Evolutionary conservation across 2,797 vertebrate species (phyloP).

Genomic region (Lerista edwardsae): DNA sequence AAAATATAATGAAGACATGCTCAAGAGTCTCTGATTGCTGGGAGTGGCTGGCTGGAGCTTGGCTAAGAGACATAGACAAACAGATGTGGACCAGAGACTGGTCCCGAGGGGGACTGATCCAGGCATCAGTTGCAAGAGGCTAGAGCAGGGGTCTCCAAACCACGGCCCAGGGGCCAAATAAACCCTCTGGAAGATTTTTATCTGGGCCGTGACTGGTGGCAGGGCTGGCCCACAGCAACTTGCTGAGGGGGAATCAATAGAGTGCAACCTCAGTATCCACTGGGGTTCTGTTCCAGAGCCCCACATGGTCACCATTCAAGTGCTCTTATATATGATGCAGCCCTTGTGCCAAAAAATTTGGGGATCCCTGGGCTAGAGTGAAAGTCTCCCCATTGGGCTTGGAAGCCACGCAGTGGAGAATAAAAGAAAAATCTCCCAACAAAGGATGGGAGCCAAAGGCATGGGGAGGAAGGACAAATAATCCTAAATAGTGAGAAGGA

Average conservation of each 20-base stretch:
- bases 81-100: background rate
- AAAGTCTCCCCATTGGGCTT: background rate
- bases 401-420: background rate
- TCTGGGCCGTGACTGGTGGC: too few species aligned
- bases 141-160: too few species aligned
- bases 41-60: background rate
- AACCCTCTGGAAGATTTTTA: too few species aligned
- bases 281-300: too few species aligned
- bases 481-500: background rate
- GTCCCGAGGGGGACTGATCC: background rate
- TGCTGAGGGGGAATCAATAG: too few species aligned
- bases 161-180: too few species aligned
- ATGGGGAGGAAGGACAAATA: background rate
- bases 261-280: too few species aligned
- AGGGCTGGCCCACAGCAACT: too few species aligned
- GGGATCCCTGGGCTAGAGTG: too few species aligned
- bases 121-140: background rate
- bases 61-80: background rate
- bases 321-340: too few species aligned
- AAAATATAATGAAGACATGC: background rate
- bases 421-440: background rate
- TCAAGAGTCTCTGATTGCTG: background rate
- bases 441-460: background rate
- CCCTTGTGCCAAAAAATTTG: too few species aligned
- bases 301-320: too few species aligned